These are phyloP conservation scores for Azorinus chamasolen DNA, from an alignment of 2,888 invertebrate genomes.

Conservation along the genomic window DNA sequence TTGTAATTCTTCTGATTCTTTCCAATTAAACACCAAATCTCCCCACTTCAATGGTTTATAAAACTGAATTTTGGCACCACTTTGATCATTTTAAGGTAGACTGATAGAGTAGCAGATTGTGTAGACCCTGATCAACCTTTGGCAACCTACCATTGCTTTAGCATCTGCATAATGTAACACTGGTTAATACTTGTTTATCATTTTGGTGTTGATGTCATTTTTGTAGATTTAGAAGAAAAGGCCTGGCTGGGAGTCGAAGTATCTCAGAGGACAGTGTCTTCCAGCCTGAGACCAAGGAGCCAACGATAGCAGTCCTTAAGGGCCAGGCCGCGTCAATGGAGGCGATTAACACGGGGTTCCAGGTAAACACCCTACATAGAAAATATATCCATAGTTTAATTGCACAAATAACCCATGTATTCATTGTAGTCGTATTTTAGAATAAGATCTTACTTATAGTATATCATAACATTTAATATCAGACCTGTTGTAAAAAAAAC, in stretches of 20 bases:
- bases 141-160: too few relatives aligned
- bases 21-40: too few relatives aligned
- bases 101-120: too few relatives aligned
- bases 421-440: neutral
- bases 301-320: slow-evolving; percentile 51
- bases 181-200: too few relatives aligned
- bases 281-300: slow-evolving; percentile 89
- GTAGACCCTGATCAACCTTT: too few relatives aligned
- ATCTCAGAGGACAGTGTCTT: slow-evolving; percentile 97
- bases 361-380: slow-evolving; percentile 60
- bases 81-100: too few relatives aligned
- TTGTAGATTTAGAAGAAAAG: slow-evolving; percentile 1
- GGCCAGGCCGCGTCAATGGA: slow-evolving; percentile 81
- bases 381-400: neutral
- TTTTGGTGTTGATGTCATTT: too few relatives aligned
- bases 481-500: neutral
- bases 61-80: too few relatives aligned
- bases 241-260: slow-evolving; percentile 88
- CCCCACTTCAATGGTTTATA: too few relatives aligned
- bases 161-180: too few relatives aligned
- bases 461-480: neutral
- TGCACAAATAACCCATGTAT: neutral
- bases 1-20: too few relatives aligned
- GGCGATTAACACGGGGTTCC: slow-evolving; percentile 69
- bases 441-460: neutral